These are phyloP conservation scores for Acrobasis consociella DNA, from an alignment of 2,888 invertebrate species.

Conservation along the genomic window DNA sequence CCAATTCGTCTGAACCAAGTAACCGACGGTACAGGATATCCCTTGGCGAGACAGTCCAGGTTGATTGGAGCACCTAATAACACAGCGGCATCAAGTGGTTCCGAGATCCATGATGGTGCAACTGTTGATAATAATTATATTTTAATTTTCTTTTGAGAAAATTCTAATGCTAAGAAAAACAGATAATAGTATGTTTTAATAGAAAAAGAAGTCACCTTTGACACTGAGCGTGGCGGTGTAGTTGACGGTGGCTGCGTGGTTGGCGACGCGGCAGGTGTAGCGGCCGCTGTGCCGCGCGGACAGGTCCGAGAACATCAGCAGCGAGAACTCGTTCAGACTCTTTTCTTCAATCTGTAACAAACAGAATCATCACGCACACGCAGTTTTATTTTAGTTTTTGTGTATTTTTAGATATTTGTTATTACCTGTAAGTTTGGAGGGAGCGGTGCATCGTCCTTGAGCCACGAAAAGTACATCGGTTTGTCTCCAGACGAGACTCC, in stretches of 20 bases:
- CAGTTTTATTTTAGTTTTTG: not conserved
- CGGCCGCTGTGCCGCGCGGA: constrained; percentile 85
- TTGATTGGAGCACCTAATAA: constrained; percentile 86
- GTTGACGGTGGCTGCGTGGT: constrained; percentile 86
- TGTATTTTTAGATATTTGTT: not conserved
- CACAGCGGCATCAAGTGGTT: constrained; percentile 87
- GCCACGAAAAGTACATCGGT: constrained; percentile 87
- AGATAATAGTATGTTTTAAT: too few species aligned
- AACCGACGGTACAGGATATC: constrained; percentile 87
- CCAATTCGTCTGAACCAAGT: constrained; percentile 84
- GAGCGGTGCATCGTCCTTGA: constrained; percentile 84
- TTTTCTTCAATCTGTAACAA: constrained; percentile 84
- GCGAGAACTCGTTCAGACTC: constrained; percentile 86
- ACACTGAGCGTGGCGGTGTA: constrained; percentile 86
- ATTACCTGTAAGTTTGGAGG: constrained; percentile 84
- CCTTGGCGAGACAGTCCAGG: constrained; percentile 88
- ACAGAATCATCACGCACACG: not conserved
- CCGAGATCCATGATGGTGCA: constrained; percentile 87
- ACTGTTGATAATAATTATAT: constrained; percentile 78
- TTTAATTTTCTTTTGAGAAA: too few species aligned
- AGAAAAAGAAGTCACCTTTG: constrained; percentile 72
- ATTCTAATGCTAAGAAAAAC: too few species aligned
- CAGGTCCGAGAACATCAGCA: constrained; percentile 86
- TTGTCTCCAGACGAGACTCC: constrained; percentile 88
- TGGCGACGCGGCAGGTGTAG: constrained; percentile 87